Evolutionary conservation across 2,797 vertebrate species (phyloP), one percentile per base, ranked within the genome.

Genomic region (Danio aesculapii): DNA sequence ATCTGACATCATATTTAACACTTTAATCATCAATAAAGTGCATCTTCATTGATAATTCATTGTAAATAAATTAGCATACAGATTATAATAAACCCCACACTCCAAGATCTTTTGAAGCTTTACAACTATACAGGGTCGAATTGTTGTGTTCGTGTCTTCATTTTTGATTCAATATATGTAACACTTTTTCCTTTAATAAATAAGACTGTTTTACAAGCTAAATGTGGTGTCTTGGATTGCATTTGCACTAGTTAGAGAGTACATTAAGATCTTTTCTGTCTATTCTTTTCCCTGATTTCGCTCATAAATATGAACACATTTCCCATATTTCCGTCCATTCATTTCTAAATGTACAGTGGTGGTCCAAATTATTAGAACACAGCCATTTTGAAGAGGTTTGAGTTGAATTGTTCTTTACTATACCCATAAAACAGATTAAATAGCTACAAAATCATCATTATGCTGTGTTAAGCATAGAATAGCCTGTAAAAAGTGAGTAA

Each of bases 131-230:
- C 81, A 77, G 76, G 76, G 76, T 75, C 9, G n/a, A 44, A 55
- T 46, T 46, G 61, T 50, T 50, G 81, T 88, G 85, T 83, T 85
- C 88, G 89, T 87, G 85, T 80, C 44, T 84, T 78, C 87, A 57
- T 86, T 88, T 90, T 81, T 81, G 74, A 70, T 57, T 46, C 10
- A 77, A 85, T 83, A 71, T 79, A 85, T 92, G 86, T 91, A 88
- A 87, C 21, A 69, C 82, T 88, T 87, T 77, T 79, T 87, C 81
- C 72, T 92, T 58, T 58, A 84, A 94, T 94, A 94, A 94, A 94
- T 89, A 77, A 77, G 41, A 73, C 21, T 76, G 81, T 72, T 62
- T 75, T 53, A 90, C 88, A 85, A 86, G 85, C 83, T 77, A 77
- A 71, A 87, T 55, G 55, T 76, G 80, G 87, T 92, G 91, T 91